Evolutionary conservation across 2,797 vertebrate species (phyloP), one percentile per base, ranked within the genome.

Genomic region (Hirundo rustica): DNA sequence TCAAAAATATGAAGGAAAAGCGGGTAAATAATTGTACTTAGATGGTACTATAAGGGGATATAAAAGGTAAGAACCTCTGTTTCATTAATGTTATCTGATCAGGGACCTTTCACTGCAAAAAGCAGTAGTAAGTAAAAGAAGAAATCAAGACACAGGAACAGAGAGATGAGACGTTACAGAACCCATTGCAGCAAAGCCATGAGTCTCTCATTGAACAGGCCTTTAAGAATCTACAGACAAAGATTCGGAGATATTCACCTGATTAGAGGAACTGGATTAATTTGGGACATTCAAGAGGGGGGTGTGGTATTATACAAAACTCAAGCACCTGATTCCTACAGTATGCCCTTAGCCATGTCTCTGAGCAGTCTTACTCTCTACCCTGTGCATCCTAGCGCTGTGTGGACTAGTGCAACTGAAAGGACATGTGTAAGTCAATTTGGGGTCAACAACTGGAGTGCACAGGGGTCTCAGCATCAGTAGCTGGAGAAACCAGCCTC

Each of bases 211-310:
- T 3, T 67, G 45, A 77, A 67, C 6, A 5, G 12, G 26, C 17
- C 34, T 22, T 38, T 30, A 66, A 40, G 38, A 80, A 81, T 26
- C 32, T 45, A 64, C 13, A 36, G 4, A 21, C 19, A 58, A 66
- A 55, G n/a, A 23, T 25, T 4, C 51, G 22, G 14, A 70, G 16
- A 54, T 17, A 38, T 21, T 10, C 22, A 64, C 25, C 26, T 23
- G 16, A 64, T 12, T 12, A 47, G 16, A 25, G 12, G 8, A 74
- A 91, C 7, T 1, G 4, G 8, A 20, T 17, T 17, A 13, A 84
- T 34, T 30, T 2, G 2, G 7, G 15, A 77, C 25, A 80, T 22
- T 62, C 20, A 38, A 66, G 22, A 25, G 3, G 1, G 2, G 2
- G 5, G 4, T 32, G 15, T 21, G 34, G 44, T 16, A 58, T 36